Conservation (phyloP, 2,888 invertebrate species). For the Epinotia ramella region DNA sequence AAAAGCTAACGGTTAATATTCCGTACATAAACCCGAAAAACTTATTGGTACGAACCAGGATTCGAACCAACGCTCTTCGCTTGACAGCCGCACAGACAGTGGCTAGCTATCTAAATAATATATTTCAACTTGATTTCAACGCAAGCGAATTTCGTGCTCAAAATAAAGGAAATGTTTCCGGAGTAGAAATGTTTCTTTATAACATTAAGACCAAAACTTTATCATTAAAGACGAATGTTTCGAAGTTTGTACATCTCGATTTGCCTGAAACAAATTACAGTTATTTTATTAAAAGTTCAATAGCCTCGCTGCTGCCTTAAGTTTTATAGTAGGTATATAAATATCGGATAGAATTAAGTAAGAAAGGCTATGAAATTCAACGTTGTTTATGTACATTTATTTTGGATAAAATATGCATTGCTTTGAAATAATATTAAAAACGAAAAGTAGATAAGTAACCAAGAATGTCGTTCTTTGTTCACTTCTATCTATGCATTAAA, state of each 20-base stretch:
- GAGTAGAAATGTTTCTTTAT: not conserved
- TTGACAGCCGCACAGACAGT: too few relatives aligned
- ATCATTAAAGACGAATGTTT: constrained; percentile 4
- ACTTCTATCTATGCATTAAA: too few relatives aligned
- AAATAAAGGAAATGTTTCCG: constrained; percentile 5
- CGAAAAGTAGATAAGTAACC: too few relatives aligned
- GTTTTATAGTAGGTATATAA: not conserved
- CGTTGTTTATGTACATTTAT: not conserved
- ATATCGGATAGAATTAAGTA: not conserved
- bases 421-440: not conserved
- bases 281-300: constrained; percentile 5
- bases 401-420: not conserved
- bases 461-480: too few relatives aligned
- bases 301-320: not conserved
- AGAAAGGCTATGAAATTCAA: not conserved
- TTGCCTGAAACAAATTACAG: not conserved
- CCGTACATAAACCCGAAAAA: too few relatives aligned
- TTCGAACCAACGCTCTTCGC: too few relatives aligned
- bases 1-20: too few relatives aligned
- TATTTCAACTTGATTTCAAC: not conserved
- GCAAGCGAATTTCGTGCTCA: not conserved
- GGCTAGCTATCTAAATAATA: not conserved
- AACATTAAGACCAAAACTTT: constrained; percentile 9
- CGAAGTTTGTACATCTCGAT: constrained; percentile 12
- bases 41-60: too few relatives aligned